phyloP scores from a whole-genome alignment of 2,797 vertebrate genomes.

The Schizothorax lantsangensis region DNA sequence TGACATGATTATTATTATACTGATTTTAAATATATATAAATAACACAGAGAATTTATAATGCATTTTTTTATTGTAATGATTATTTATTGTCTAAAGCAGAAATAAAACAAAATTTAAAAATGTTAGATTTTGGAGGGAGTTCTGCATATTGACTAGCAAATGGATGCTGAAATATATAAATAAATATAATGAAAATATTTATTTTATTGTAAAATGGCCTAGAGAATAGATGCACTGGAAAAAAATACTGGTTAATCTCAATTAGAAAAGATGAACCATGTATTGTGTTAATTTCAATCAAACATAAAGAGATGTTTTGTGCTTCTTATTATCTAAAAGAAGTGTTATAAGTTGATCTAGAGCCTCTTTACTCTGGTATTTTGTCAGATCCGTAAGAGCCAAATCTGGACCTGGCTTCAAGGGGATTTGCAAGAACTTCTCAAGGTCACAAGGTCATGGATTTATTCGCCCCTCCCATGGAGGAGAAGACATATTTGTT shows the following conservation, averaged over 20 bases:
- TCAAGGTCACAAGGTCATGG: conserved; percentile 96
- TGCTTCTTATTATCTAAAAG: background rate
- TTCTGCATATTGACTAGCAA: background rate
- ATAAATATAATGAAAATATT: background rate
- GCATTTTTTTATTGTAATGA: no score
- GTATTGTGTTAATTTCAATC: background rate
- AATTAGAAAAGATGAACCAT: background rate
- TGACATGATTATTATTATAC: no score
- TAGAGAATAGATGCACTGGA: background rate
- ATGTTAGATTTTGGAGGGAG: no score
- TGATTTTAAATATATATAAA: no score
- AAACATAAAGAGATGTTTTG: background rate
- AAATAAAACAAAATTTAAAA: no score
- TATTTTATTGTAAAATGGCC: background rate
- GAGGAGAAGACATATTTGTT: conserved; percentile 96
- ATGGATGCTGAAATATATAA: background rate
- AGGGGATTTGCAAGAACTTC: conserved; percentile 96
- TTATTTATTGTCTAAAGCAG: no score
- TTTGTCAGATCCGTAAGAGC: conserved; percentile 89
- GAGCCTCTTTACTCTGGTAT: background rate
- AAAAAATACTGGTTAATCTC: no score
- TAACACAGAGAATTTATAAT: no score
- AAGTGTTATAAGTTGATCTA: background rate
- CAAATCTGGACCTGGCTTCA: conserved; percentile 89
- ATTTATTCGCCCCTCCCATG: conserved; percentile 90